Evolutionary conservation across 2,797 vertebrate genomes (phyloP).

Genomic region (Hypotaenidia okinawae): DNA sequence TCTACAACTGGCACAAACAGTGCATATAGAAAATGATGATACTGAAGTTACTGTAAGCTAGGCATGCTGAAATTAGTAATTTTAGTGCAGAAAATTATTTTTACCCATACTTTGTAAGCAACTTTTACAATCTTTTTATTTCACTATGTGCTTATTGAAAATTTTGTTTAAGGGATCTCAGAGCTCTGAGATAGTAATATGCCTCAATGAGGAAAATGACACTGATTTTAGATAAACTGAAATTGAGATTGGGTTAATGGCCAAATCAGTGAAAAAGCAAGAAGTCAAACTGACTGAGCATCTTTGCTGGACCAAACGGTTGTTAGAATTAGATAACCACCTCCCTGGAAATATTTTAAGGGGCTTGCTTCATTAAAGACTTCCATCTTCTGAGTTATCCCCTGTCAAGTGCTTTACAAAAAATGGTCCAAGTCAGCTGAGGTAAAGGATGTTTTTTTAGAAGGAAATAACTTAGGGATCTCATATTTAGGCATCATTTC

Average conservation of each 20-base stretch:
- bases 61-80: not conserved
- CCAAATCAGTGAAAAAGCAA: not conserved
- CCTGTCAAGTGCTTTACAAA: not conserved
- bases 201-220: not conserved
- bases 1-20: not conserved
- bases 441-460: not conserved
- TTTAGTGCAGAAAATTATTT: not conserved
- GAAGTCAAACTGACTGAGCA: not conserved
- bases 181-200: not conserved
- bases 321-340: not conserved
- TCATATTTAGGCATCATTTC: not conserved
- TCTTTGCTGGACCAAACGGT: not conserved
- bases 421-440: not conserved
- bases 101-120: not conserved
- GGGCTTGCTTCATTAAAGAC: not conserved
- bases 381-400: not conserved
- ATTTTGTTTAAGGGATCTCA: not conserved
- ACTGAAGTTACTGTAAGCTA: not conserved
- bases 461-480: not conserved
- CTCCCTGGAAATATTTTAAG: not conserved
- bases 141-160: not conserved
- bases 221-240: not conserved
- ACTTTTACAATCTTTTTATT: not conserved
- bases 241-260: not conserved
- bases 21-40: not conserved